Conservation (phyloP, 2,888 invertebrate species). For the Polyommatus icarus region DNA sequence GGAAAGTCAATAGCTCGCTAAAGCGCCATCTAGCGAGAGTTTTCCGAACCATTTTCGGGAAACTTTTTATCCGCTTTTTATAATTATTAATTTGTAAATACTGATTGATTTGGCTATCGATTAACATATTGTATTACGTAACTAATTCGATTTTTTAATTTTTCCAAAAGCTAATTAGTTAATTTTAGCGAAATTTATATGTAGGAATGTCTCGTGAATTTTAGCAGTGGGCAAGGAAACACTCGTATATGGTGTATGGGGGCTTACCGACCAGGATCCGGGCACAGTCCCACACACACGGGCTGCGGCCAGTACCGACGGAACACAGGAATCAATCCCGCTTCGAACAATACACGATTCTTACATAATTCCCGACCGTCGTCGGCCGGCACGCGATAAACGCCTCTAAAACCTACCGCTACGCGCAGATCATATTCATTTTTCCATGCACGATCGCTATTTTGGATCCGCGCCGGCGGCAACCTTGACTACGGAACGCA, state of each 20-base stretch:
- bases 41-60: slow-evolving; percentile 42
- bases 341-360: slow-evolving; percentile 66
- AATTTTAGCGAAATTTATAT: neutral
- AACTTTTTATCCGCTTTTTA: slow-evolving; percentile 27
- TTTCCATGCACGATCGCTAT: slow-evolving; percentile 70
- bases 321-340: slow-evolving; percentile 53
- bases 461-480: slow-evolving; percentile 75
- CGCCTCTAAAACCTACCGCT: slow-evolving; percentile 61
- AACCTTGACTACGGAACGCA: slow-evolving; percentile 78
- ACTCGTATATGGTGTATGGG: neutral
- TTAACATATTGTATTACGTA: neutral
- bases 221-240: slow-evolving; percentile 15
- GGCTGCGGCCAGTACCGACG: slow-evolving; percentile 41
- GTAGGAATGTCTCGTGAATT: slow-evolving; percentile 18
- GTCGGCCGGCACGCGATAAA: slow-evolving; percentile 63
- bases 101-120: neutral
- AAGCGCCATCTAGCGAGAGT: slow-evolving; percentile 57
- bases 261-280: slow-evolving; percentile 66
- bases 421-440: slow-evolving; percentile 60
- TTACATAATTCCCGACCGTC: slow-evolving; percentile 75
- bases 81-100: slow-evolving; percentile 17
- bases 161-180: neutral
- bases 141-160: neutral
- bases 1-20: slow-evolving; percentile 49
- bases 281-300: slow-evolving; percentile 49